Base-by-base conservation (phyloP, 1,140 invertebrate species). In the Mya arenaria region DNA sequence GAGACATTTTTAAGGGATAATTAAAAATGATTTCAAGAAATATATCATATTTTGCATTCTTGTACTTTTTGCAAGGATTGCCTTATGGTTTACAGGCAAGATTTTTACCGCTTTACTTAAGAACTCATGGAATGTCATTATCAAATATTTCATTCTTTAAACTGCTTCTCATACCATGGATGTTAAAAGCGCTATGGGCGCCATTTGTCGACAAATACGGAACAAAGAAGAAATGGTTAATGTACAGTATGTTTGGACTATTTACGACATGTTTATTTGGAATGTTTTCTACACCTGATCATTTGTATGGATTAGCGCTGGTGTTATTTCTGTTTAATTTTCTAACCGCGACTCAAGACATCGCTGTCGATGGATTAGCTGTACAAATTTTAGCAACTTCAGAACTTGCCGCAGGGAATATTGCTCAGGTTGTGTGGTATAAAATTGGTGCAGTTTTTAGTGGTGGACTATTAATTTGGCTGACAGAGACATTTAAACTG, bases 61-160 rank as follows among this genome's bases (percentile, higher is more conserved):
- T 94, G 1, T 94, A 94, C 78, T 93, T 94, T 79, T 85, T 94
- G 3, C 93, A 94, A 89, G 93, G 93, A 13, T 62, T 93, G 25
- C 93, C 93, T 3, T 93, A 93, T 87, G 93, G 93, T 30, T 85
- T 94, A 66, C 93, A 94, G 84, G 88, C 92, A 10, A 82, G 90
- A 37, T 92, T 93, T 83, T 85, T 94, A 19, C 93, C 93, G 13
- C 82, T 93, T 15, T 90, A 92, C 85, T 91, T 94, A 41, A 83
- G 93, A 30, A 84, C 84, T 17, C 85, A 89, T 85, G 93, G 93
- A 23, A 89, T 92, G 85, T 91, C 92, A n/a, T 87, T 92, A 19
- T 91, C 92, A 13, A 89, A 88, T 73, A 85, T 93, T n/a, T 86
- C 90, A 13, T 85, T 92, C 34, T 91, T 92, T 74, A 93, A 93